phyloP scores from a whole-genome alignment of 2,888 invertebrate genomes.

The Antheraea assamensis region DNA sequence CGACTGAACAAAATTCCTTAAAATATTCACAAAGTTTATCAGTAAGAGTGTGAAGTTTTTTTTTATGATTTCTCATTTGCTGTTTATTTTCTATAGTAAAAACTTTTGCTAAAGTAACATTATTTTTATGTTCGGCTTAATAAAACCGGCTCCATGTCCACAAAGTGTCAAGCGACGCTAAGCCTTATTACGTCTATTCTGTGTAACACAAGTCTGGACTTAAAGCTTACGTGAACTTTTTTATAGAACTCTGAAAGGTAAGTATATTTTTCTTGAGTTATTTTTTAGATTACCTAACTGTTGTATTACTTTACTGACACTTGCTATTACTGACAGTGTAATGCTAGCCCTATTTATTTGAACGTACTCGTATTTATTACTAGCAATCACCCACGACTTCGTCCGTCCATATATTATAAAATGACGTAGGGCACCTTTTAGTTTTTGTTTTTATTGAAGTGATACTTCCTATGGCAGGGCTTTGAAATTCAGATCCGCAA shows the following conservation, averaged over 20 bases:
- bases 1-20: background rate
- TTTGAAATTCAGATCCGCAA: no score
- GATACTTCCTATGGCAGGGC: no score
- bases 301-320: no score
- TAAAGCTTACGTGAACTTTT: background rate
- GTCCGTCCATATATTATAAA: no score
- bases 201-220: background rate
- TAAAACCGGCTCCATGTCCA: background rate
- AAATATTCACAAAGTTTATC: slow-evolving; percentile 7
- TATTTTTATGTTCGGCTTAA: slow-evolving; percentile 5
- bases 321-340: no score
- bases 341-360: no score
- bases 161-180: background rate
- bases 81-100: slow-evolving; percentile 5
- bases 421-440: no score
- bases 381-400: no score
- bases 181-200: background rate
- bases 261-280: background rate
- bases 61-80: background rate
- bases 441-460: no score
- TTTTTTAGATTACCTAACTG: no score
- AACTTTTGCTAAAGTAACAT: background rate
- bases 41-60: background rate
- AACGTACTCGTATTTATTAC: no score
- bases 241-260: background rate